These are phyloP conservation scores for Drosophila subpulchrella DNA, from an alignment of 1,140 invertebrate species.

Conservation along the genomic window DNA sequence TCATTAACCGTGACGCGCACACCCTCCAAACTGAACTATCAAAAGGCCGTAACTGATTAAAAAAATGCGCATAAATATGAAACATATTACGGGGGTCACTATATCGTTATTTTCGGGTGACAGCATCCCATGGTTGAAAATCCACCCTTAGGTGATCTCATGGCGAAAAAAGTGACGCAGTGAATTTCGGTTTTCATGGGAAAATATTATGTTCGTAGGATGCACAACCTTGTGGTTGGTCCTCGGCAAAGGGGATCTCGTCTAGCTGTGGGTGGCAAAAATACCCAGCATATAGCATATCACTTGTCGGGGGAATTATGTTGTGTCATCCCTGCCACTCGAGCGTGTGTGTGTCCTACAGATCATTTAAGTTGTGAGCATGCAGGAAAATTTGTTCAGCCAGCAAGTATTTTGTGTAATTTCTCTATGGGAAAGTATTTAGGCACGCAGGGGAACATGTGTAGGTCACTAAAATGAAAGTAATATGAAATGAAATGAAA, in stretches of 20 bases:
- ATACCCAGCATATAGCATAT: slow-evolving; percentile 10
- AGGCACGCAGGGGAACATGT: slow-evolving; percentile 16
- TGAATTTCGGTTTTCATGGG: slow-evolving; percentile 61
- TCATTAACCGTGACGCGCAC: slow-evolving; percentile 75
- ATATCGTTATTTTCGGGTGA: slow-evolving; percentile 6
- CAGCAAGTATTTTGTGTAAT: slow-evolving; percentile 31
- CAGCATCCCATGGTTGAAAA: slow-evolving; percentile 52
- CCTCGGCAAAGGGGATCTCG: slow-evolving; percentile 15
- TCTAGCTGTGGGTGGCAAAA: slow-evolving; percentile 60
- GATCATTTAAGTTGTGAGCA: slow-evolving; percentile 57
- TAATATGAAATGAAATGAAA: background rate
- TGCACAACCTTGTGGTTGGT: slow-evolving; percentile 13
- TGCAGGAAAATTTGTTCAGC: slow-evolving; percentile 35
- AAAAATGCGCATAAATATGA: slow-evolving; percentile 72
- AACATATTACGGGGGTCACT: slow-evolving; percentile 32
- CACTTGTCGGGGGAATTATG: slow-evolving; percentile 59
- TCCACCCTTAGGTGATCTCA: slow-evolving; percentile 57
- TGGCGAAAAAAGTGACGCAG: slow-evolving; percentile 52
- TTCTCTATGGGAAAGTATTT: slow-evolving; percentile 38
- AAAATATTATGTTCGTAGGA: slow-evolving; percentile 35
- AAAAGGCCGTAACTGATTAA: slow-evolving; percentile 75
- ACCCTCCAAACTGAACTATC: slow-evolving; percentile 25
- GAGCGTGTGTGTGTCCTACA: slow-evolving; percentile 49
- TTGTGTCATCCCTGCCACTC: slow-evolving; percentile 57
- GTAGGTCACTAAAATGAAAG: slow-evolving; percentile 1